These are phyloP conservation scores for Drosophila villosipedis DNA, from an alignment of 2,888 invertebrate species.

Conservation along the genomic window DNA sequence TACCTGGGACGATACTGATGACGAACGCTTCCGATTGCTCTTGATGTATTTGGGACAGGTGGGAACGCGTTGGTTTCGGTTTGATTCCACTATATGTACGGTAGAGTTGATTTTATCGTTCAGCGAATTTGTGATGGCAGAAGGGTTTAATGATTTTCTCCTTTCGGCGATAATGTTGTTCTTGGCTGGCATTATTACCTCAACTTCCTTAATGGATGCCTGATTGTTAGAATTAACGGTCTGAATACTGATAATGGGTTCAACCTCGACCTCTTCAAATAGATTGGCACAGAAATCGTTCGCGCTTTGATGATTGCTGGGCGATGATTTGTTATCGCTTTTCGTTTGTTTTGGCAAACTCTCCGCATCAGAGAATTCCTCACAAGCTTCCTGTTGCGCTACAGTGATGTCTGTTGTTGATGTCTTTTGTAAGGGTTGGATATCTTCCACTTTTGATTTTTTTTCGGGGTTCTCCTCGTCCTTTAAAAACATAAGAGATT, in stretches of 20 bases:
- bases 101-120: constrained; percentile 39
- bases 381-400: constrained; percentile 54
- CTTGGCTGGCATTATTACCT: constrained; percentile 61
- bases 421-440: constrained; percentile 36
- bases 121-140: constrained; percentile 23
- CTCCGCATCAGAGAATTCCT: constrained; percentile 71
- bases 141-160: constrained; percentile 57
- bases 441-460: constrained; percentile 64
- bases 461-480: constrained; percentile 83
- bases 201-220: constrained; percentile 60
- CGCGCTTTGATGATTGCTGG: constrained; percentile 56
- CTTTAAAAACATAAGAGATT: constrained; percentile 84
- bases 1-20: constrained; percentile 75
- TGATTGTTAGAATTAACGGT: constrained; percentile 58
- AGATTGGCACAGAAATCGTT: constrained; percentile 70
- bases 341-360: constrained; percentile 67
- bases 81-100: constrained; percentile 32
- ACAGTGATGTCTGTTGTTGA: constrained; percentile 47
- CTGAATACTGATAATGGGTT: constrained; percentile 70
- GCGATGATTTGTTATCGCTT: constrained; percentile 71
- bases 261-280: constrained; percentile 64
- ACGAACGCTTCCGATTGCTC: constrained; percentile 72
- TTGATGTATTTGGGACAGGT: constrained; percentile 38
- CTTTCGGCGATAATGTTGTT: constrained; percentile 47
- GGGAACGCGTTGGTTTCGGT: constrained; percentile 26